phyloP scores from a whole-genome alignment of 2,888 invertebrate species.

The Salticus scenicus region DNA sequence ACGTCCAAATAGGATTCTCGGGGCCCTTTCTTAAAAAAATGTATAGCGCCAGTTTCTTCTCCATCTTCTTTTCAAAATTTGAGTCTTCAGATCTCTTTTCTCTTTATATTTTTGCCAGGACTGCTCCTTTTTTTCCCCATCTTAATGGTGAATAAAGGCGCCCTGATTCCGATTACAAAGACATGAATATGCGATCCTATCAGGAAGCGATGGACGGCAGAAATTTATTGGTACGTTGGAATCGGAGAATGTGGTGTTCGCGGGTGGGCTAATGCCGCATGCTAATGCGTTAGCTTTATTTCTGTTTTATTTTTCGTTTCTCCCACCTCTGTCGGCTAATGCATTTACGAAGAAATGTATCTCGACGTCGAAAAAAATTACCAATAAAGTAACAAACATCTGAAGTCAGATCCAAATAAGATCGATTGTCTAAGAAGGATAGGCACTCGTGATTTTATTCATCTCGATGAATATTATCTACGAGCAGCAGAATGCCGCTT shows the following conservation, averaged over 20 bases:
- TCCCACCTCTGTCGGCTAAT: conserved; percentile 25
- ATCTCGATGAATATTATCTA: no score
- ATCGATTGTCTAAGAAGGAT: no score
- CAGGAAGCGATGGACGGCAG: conserved; percentile 37
- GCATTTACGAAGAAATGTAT: not conserved
- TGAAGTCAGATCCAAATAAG: no score
- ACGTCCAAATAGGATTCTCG: conserved; percentile 54
- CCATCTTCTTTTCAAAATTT: not conserved
- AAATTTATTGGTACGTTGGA: conserved; percentile 44
- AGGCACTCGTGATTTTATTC: no score
- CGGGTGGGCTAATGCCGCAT: conserved; percentile 61
- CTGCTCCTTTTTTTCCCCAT: conserved; percentile 21
- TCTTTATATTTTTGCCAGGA: conserved; percentile 20
- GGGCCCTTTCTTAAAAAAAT: conserved; percentile 30
- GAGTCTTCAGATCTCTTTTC: conserved; percentile 7
- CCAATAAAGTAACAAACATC: no score
- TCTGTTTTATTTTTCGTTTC: not conserved
- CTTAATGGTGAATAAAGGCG: conserved; percentile 59
- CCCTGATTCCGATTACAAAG: conserved; percentile 65
- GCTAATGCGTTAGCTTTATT: conserved; percentile 34
- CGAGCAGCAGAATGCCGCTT: no score
- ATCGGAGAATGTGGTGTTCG: conserved; percentile 35
- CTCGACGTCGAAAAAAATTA: not conserved
- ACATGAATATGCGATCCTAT: conserved; percentile 61
- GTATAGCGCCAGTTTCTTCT: not conserved